A percentile compares a stretch with the other conserved stretches of the same genome.
Evolutionary conservation across 2,888 invertebrate species (phyloP).

Genomic region (Aporophyla lueneburgensis): DNA sequence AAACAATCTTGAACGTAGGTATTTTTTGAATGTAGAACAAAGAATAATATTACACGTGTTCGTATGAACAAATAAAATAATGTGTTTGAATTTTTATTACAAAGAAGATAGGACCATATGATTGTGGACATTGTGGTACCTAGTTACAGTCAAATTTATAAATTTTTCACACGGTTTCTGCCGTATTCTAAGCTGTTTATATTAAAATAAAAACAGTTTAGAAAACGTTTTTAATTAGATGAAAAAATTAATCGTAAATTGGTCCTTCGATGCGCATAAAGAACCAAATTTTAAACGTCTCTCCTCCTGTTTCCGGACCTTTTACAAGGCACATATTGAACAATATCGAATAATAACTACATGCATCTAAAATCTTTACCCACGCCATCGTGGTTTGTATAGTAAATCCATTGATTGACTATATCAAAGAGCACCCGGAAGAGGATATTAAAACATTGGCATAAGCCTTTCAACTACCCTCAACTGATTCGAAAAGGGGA

Average conservation of each 20-base stretch:
- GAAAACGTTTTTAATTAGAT: not conserved
- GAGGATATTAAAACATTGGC: constrained; percentile 60
- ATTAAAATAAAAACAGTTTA: not conserved
- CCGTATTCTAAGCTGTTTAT: not conserved
- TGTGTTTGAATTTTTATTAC: not conserved
- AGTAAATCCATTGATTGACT: constrained; percentile 19
- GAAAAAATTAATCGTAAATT: not conserved
- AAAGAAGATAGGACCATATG: not conserved
- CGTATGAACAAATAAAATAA: constrained; percentile 5
- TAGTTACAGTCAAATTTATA: not conserved
- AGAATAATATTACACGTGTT: constrained; percentile 42
- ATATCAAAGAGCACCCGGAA: constrained; percentile 47
- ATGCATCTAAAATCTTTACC: not conserved
- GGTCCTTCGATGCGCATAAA: not conserved
- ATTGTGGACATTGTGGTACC: not conserved
- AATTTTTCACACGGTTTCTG: not conserved
- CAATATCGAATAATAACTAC: not conserved
- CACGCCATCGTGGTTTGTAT: constrained; percentile 19
- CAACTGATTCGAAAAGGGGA: constrained; percentile 71
- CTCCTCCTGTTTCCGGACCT: not conserved
- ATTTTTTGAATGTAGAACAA: constrained; percentile 63
- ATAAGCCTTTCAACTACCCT: constrained; percentile 60
- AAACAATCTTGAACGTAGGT: constrained; percentile 70
- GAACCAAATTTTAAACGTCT: not conserved
- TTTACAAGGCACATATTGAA: not conserved